Evolutionary conservation across 2,113 vertebrate species (phyloP).

Genomic region (Onychostruthus taczanowskii): DNA sequence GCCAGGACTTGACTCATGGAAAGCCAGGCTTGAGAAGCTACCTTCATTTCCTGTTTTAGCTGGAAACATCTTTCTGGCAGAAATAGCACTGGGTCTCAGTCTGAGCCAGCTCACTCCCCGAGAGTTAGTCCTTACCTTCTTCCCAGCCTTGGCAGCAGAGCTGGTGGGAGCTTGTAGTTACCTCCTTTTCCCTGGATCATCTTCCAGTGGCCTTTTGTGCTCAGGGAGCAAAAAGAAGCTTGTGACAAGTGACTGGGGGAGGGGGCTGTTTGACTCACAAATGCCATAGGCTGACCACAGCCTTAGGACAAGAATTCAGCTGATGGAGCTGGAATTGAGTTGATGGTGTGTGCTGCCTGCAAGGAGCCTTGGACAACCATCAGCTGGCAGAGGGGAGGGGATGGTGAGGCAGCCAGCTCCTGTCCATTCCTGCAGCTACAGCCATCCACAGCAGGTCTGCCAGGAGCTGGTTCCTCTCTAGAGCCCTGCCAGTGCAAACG

Average conservation of each 20-base stretch:
- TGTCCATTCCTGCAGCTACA: not conserved
- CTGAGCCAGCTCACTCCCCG: not conserved
- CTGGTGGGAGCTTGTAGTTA: not conserved
- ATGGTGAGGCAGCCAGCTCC: not conserved
- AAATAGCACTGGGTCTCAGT: not conserved
- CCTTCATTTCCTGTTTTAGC: not conserved
- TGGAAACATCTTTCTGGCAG: not conserved
- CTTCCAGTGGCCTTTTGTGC: not conserved
- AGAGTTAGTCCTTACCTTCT: not conserved
- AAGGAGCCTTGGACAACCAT: not conserved
- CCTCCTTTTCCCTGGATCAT: not conserved
- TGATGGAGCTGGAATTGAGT: not conserved
- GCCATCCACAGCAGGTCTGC: not conserved
- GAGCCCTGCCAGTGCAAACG: rapidly evolving
- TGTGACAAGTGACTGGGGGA: not conserved
- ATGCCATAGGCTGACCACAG: not conserved
- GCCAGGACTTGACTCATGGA: not conserved
- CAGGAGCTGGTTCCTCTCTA: not conserved
- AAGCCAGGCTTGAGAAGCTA: not conserved
- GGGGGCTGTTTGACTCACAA: not conserved
- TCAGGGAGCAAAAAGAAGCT: not conserved
- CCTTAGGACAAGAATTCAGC: rapidly evolving
- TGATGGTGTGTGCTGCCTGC: not conserved
- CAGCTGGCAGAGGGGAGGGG: not conserved
- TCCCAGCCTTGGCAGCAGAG: not conserved